Base-by-base conservation (phyloP, 2,113 vertebrate species). In the Psittacula cyanocephala region DNA sequence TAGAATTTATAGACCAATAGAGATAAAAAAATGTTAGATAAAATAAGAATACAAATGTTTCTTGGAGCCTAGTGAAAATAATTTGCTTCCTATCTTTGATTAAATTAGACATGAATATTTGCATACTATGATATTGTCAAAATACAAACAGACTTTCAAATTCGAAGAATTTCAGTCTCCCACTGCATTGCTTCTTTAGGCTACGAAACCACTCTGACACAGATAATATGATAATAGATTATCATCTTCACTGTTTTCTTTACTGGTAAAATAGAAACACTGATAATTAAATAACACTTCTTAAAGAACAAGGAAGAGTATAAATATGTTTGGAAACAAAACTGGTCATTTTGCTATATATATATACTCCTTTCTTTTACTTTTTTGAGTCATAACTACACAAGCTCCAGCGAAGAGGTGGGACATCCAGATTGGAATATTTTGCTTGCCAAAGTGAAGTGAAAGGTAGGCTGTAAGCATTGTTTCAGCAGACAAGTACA, bases 401-500 rank as follows among this genome's bases (percentile, higher is more conserved):
- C 13, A 12, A 77, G 11, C 2, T 70, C 12, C 60, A 70, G 4
- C 19, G 5, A 25, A 6, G 69, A 10, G 57, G 12, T 35, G 8
- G 4, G 72, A n/a, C 8, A 53, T 13, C 23, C 5, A 33, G 24
- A 33, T 2, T 68, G 43, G 7, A 35, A 59, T 68, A 35, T 35
- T 43, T 43, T 72, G 2, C 15, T 13, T 65, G 16, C 3, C 17
- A 57, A 78, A 70, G 14, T 28, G 0, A 28, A 3, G 1, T 55
- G 9, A 70, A 55, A 2, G 3, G 13, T 6, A 72, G 12, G 23
- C 12, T 37, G 12, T 16, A 9, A 8, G 4, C 16, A 47, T 59
- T 71, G 6, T 41, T 92, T 60, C 35, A 60, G 20, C 23, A 65
- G 65, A 59, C 1, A 19, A 43, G 7, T 19, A n/a, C 0, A 0